These are phyloP conservation scores for Chironomus riparius DNA, from an alignment of 2,888 invertebrate species.

Conservation along the genomic window DNA sequence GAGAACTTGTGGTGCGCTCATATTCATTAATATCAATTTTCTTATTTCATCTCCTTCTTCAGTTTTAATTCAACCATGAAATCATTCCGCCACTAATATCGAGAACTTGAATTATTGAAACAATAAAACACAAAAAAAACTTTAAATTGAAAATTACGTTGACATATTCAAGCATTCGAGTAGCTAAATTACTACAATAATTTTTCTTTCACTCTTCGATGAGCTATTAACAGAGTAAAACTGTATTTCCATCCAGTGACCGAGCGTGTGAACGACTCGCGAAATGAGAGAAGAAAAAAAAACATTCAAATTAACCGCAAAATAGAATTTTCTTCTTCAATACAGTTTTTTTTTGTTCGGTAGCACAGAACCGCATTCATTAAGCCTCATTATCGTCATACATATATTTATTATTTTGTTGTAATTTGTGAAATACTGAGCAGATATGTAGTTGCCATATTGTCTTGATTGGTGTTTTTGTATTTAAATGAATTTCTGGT, in stretches of 20 bases:
- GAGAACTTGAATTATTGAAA: neutral
- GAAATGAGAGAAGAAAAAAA: neutral
- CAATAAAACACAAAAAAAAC: neutral
- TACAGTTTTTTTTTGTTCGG: neutral
- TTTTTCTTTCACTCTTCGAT: neutral
- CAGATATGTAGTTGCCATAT: too few relatives aligned
- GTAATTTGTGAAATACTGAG: too few relatives aligned
- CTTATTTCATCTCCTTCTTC: neutral
- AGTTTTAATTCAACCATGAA: neutral
- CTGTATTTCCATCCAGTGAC: too few relatives aligned
- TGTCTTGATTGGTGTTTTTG: too few relatives aligned
- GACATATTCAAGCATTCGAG: too few relatives aligned
- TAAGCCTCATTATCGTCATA: constrained; percentile 26
- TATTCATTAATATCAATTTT: constrained; percentile 10
- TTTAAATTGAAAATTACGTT: neutral
- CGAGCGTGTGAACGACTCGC: neutral
- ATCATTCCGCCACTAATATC: neutral
- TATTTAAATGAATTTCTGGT: too few relatives aligned
- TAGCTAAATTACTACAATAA: neutral
- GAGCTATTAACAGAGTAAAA: neutral
- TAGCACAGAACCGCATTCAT: constrained; percentile 21
- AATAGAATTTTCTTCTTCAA: neutral
- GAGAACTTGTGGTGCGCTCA: neutral
- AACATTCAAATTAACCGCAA: neutral
- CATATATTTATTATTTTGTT: neutral